Percentiles rank a stretch among this genome's conserved stretches.
These are phyloP conservation scores for Xiphorhynchus erythropygius DNA, from an alignment of 2,797 vertebrate species.

Conservation along the genomic window DNA sequence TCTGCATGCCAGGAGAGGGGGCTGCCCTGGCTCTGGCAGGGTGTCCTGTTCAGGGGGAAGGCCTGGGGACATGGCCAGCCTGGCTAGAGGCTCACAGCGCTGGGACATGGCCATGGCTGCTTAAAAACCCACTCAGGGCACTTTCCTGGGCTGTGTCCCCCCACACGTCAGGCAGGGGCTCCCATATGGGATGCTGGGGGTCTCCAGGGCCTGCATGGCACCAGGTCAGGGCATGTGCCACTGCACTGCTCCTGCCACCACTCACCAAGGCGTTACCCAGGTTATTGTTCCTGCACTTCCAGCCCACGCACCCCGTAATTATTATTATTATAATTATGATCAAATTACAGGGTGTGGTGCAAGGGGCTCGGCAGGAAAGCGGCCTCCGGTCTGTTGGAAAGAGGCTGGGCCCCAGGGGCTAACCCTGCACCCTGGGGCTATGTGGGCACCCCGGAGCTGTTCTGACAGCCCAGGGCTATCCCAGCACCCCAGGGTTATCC, in stretches of 20 bases:
- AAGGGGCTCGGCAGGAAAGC: neutral
- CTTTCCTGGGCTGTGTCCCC: accelerated
- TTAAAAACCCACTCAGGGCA: accelerated
- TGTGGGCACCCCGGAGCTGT: neutral
- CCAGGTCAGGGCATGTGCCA: neutral
- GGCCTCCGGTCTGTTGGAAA: neutral
- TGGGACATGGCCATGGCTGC: accelerated
- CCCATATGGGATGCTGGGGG: accelerated
- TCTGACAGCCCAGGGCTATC: neutral
- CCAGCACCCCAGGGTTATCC: neutral
- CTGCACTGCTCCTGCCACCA: accelerated
- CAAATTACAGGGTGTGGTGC: neutral
- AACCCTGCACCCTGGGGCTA: neutral
- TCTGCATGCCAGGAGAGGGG: neutral
- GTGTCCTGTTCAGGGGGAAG: neutral
- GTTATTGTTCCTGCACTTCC: neutral
- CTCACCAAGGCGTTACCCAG: neutral
- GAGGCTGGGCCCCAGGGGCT: neutral
- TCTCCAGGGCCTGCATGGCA: neutral
- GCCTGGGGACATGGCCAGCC: neutral
- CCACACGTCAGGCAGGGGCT: accelerated
- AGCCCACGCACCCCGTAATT: neutral
- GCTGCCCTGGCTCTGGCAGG: neutral
- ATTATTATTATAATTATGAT: neutral
- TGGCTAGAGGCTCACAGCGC: neutral